phyloP scores from a whole-genome alignment of 2,113 vertebrate species.

The Taurulus bubalis region DNA sequence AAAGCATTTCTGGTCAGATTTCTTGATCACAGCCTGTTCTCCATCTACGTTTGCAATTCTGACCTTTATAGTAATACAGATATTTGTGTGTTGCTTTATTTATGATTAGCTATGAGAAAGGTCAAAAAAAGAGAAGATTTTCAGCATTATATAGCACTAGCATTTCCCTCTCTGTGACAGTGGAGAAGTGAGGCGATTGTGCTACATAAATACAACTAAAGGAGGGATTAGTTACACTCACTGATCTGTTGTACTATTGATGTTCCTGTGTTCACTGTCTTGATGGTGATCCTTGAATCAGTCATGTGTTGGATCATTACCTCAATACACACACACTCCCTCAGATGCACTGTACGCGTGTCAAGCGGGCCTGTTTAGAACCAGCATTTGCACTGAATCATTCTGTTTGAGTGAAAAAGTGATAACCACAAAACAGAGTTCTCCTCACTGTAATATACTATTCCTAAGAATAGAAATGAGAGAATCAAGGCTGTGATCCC shows the following conservation, averaged over 20 bases:
- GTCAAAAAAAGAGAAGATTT: not conserved
- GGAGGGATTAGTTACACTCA: slow-evolving; percentile 1
- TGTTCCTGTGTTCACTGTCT: slow-evolving; percentile 25
- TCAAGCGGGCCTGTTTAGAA: not conserved
- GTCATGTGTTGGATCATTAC: slow-evolving; percentile 20
- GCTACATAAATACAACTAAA: not conserved
- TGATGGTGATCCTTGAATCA: slow-evolving; percentile 19
- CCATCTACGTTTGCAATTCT: not conserved
- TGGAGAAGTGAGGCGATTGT: not conserved
- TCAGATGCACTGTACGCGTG: not conserved
- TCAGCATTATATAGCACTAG: not conserved
- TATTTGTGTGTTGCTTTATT: not conserved
- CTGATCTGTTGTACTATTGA: slow-evolving; percentile 10
- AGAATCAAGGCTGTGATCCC: not conserved
- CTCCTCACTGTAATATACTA: not conserved
- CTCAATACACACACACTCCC: not conserved
- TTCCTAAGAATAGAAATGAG: not conserved
- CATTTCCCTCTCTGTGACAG: not conserved
- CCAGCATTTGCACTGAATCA: not conserved
- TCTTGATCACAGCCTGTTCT: not conserved
- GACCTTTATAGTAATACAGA: not conserved
- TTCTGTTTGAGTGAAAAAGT: not conserved
- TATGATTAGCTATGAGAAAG: not conserved
- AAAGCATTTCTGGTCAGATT: not conserved
- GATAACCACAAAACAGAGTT: not conserved